Conservation (phyloP, 2,113 vertebrate genomes). For the Oncorhynchus nerka region DNA sequence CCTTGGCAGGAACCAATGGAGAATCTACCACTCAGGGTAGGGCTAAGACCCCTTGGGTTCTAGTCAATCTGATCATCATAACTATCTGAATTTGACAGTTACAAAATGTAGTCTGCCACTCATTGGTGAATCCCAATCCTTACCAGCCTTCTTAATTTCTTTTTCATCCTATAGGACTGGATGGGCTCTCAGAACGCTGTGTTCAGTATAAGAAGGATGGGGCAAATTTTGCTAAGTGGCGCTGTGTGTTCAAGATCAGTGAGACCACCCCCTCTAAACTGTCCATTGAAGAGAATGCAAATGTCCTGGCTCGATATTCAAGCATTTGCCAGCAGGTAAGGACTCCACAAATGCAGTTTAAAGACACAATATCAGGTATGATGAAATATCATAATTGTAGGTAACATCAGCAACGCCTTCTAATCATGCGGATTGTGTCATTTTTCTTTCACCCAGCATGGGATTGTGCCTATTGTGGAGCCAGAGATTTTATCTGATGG, state of each 20-base stretch:
- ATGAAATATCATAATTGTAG: neutral
- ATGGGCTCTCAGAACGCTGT: conserved; percentile 92
- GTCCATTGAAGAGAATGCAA: conserved; percentile 91
- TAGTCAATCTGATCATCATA: too few relatives aligned
- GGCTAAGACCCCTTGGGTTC: neutral
- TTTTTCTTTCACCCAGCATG: conserved; percentile 75
- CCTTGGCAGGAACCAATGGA: conserved; percentile 88
- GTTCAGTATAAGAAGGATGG: conserved; percentile 98
- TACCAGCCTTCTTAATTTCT: neutral
- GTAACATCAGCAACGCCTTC: neutral
- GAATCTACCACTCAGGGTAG: conserved; percentile 96
- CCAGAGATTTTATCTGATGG: conserved; percentile 95
- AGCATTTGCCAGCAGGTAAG: conserved; percentile 96
- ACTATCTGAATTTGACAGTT: neutral
- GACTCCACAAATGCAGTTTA: too few relatives aligned
- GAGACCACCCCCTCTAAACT: conserved; percentile 87
- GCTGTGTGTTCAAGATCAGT: conserved; percentile 93
- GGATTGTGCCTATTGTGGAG: conserved; percentile 94
- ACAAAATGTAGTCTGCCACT: neutral
- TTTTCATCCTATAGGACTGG: conserved; percentile 78
- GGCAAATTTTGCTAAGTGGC: conserved; percentile 97
- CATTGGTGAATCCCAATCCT: neutral
- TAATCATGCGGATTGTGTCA: neutral
- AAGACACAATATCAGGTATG: neutral
- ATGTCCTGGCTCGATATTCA: conserved; percentile 91